phyloP scores from a whole-genome alignment of 2,113 vertebrate species.

The Maylandia zebra region DNA sequence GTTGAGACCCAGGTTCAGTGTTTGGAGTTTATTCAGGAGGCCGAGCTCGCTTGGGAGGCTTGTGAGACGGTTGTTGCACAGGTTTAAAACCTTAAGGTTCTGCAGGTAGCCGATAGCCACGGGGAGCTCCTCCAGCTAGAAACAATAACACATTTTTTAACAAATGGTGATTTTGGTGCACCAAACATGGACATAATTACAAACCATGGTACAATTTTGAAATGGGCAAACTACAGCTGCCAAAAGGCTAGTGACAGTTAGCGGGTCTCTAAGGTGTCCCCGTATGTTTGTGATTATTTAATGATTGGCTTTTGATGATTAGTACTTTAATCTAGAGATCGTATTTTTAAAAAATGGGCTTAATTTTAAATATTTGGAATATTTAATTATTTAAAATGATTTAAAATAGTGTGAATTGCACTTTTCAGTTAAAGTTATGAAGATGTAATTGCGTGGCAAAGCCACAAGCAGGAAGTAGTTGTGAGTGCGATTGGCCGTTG shows the following conservation, averaged over 20 bases:
- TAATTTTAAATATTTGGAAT: neutral
- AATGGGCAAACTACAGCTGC: neutral
- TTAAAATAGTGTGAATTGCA: neutral
- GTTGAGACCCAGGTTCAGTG: conserved; percentile 85
- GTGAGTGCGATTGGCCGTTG: neutral
- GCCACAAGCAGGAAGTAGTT: rapidly evolving
- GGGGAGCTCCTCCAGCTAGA: conserved; percentile 77
- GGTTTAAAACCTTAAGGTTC: conserved; percentile 75
- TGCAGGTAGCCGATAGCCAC: conserved; percentile 71
- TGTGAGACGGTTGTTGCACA: conserved; percentile 86
- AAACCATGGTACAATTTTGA: rapidly evolving
- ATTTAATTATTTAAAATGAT: rapidly evolving
- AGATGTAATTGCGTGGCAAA: rapidly evolving
- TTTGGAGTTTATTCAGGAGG: conserved; percentile 73
- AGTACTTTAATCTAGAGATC: neutral
- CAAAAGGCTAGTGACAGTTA: neutral
- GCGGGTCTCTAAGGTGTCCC: neutral
- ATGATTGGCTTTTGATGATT: rapidly evolving
- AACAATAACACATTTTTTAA: neutral
- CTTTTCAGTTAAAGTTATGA: neutral
- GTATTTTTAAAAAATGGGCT: neutral
- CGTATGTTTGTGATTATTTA: neutral
- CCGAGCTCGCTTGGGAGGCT: conserved; percentile 75
- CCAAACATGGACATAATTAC: rapidly evolving
- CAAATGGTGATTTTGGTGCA: neutral